These are phyloP conservation scores for Balaenoptera acutorostrata DNA, from an alignment of 2,113 vertebrate species.

Conservation along the genomic window DNA sequence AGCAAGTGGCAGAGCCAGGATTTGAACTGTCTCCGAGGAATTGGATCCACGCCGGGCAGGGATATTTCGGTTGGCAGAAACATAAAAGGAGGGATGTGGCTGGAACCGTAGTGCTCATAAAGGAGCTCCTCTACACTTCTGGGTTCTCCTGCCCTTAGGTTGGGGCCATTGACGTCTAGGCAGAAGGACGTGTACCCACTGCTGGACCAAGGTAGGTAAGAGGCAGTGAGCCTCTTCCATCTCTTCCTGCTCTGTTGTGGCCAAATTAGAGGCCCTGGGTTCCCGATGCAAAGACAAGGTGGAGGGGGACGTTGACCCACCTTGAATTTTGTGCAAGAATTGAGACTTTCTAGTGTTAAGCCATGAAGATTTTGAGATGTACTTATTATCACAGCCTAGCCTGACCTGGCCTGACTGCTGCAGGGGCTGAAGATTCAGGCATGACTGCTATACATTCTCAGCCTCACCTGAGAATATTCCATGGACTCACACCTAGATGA, in stretches of 20 bases:
- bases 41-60: neutral
- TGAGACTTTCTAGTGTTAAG: neutral
- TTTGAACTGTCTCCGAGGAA: neutral
- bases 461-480: neutral
- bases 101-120: fast-evolving
- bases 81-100: neutral
- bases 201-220: neutral
- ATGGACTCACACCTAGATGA: fast-evolving
- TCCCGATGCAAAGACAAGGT: neutral
- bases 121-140: no score
- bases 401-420: neutral
- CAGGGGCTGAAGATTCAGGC: neutral
- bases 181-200: fast-evolving
- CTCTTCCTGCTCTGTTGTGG: neutral
- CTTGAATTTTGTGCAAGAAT: neutral
- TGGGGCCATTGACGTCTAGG: neutral
- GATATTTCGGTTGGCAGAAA: neutral
- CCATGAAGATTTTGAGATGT: neutral
- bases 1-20: neutral
- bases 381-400: neutral
- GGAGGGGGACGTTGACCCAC: neutral
- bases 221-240: neutral
- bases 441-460: fast-evolving
- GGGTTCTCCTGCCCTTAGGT: neutral
- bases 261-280: neutral